Conservation (phyloP, 2,113 vertebrate genomes). For the Xyrauchen texanus region DNA sequence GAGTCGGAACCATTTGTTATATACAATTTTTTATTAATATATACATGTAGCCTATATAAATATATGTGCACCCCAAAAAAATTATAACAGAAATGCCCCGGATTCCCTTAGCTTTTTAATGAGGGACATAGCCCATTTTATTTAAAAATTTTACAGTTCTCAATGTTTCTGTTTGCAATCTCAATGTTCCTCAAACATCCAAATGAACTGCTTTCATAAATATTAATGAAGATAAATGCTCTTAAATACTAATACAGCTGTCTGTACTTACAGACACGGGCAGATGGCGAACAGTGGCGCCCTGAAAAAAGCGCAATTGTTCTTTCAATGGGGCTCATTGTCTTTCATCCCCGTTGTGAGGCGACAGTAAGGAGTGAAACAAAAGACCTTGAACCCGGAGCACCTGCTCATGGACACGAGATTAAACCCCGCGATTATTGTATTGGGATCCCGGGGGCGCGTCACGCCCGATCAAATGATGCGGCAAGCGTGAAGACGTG, state of each 20-base stretch:
- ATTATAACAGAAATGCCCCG: no score
- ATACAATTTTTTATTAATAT: no score
- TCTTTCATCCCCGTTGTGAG: constrained; percentile 54
- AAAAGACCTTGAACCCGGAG: constrained; percentile 53
- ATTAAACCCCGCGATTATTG: constrained; percentile 48
- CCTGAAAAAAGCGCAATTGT: constrained; percentile 45
- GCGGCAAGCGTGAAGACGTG: constrained; percentile 34
- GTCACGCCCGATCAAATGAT: constrained; percentile 49
- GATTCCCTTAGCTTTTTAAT: no score
- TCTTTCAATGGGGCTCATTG: constrained; percentile 42
- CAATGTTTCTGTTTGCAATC: no score
- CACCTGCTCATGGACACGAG: constrained; percentile 53
- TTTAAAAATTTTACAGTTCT: no score
- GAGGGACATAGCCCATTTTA: no score
- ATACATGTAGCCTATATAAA: no score
- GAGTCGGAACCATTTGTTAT: no score
- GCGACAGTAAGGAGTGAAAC: constrained; percentile 46
- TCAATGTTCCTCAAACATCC: no score
- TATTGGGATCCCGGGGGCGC: constrained; percentile 43
- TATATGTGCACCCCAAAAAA: no score
- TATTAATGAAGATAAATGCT: constrained; percentile 21
- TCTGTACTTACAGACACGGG: constrained; percentile 47
- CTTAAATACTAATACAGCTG: constrained; percentile 45
- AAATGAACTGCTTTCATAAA: constrained; percentile 8
- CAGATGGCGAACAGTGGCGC: constrained; percentile 55